A percentile compares a stretch with the other conserved stretches of the same genome.
Conservation (phyloP, 2,888 invertebrate species). For the Volucella inflata region DNA sequence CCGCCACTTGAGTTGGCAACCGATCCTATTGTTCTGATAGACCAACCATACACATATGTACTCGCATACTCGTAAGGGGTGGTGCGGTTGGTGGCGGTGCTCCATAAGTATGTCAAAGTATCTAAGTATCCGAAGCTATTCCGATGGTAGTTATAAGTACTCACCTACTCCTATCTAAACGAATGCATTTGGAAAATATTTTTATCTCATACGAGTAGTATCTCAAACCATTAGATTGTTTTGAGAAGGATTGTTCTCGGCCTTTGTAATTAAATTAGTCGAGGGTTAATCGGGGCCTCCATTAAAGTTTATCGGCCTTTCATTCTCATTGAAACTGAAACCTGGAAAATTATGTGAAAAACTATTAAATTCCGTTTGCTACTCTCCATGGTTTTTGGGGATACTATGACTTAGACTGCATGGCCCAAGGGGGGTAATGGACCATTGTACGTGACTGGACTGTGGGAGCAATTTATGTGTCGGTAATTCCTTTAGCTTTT, state of each 20-base stretch:
- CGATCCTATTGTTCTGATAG: slow-evolving; percentile 58
- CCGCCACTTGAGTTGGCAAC: slow-evolving; percentile 73
- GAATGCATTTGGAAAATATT: slow-evolving; percentile 65
- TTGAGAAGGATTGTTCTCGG: slow-evolving; percentile 22
- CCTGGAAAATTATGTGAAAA: slow-evolving; percentile 75
- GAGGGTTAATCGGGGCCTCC: slow-evolving; percentile 69
- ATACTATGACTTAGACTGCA: too few relatives aligned
- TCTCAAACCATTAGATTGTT: slow-evolving; percentile 47
- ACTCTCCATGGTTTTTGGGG: not conserved
- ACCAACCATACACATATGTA: too few relatives aligned
- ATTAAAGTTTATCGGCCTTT: slow-evolving; percentile 71
- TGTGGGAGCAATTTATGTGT: slow-evolving; percentile 69
- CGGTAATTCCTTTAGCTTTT: slow-evolving; percentile 60
- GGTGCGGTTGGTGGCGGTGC: not conserved
- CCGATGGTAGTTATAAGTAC: slow-evolving; percentile 26
- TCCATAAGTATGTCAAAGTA: slow-evolving; percentile 72
- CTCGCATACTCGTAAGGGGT: slow-evolving; percentile 8
- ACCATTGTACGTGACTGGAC: slow-evolving; percentile 68
- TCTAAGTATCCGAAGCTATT: slow-evolving; percentile 53
- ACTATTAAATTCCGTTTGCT: slow-evolving; percentile 64
- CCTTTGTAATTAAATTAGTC: slow-evolving; percentile 73
- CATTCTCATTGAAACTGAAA: slow-evolving; percentile 66
- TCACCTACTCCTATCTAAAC: not conserved
- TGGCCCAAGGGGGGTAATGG: slow-evolving; percentile 36
- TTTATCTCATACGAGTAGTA: slow-evolving; percentile 36